Conservation (phyloP, 1,140 invertebrate species). For the Cyphomyrmex costatus region DNA sequence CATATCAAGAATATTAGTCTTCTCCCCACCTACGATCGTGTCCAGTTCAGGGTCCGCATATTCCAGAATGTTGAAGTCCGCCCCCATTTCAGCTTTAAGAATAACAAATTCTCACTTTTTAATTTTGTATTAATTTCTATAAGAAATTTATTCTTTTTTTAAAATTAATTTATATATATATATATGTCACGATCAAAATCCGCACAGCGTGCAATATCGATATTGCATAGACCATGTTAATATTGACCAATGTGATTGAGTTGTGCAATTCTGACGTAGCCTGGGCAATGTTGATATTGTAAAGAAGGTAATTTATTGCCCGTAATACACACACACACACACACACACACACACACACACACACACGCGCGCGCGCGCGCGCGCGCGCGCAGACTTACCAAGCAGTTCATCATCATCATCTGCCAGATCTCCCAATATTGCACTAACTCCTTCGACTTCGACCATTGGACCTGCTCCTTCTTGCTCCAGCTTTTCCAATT, state of each 20-base stretch:
- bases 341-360: too few species aligned
- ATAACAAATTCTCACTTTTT: slow-evolving; percentile 54
- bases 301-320: too few species aligned
- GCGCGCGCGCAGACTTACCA: slow-evolving; percentile 87
- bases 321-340: too few species aligned
- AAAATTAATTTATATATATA: too few species aligned
- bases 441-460: slow-evolving; percentile 91
- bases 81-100: slow-evolving; percentile 93
- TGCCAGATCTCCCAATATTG: slow-evolving; percentile 93
- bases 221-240: too few species aligned
- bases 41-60: slow-evolving; percentile 98
- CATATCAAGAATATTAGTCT: slow-evolving; percentile 92
- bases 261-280: too few species aligned
- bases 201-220: too few species aligned
- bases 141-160: not conserved
- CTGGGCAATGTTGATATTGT: too few species aligned
- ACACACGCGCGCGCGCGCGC: too few species aligned
- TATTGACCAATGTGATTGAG: too few species aligned
- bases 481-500: slow-evolving; percentile 93
- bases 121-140: slow-evolving; percentile 28
- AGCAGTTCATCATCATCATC: slow-evolving; percentile 96
- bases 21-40: slow-evolving; percentile 91
- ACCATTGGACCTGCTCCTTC: slow-evolving; percentile 89
- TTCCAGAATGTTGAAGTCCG: slow-evolving; percentile 98
- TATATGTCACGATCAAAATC: too few species aligned